Evolutionary conservation across 2,113 vertebrate genomes (phyloP), one percentile per base, ranked within the genome.

Genomic region (Ciconia maguari): DNA sequence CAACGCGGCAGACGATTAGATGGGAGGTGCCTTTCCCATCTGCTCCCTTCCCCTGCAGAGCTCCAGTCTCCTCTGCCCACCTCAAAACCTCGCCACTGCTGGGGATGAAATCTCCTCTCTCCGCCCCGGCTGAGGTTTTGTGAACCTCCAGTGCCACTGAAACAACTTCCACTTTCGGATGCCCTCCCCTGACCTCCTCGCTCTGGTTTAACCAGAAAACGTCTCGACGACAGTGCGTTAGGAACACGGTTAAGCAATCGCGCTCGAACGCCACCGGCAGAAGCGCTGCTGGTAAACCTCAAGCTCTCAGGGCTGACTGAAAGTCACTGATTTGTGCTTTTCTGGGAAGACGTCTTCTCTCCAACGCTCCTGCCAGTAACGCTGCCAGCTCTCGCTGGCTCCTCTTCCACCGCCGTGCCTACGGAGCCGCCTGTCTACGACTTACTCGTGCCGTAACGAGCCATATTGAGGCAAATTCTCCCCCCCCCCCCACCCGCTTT

Each of bases 161-260:
- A 46, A 12, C 2, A 29, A 26, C 36, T 62, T 79, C 84, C 66
- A 38, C 71, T 22, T 38, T 10, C 3, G 2, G 24, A 4, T 2
- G 10, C 48, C 72, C 61, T 83, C 72, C 60, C 60, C 55, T 55
- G 80, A 74, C 52, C 81, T 62, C 54, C 34, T 4, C 0, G 18
- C 85, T 25, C 85, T 4, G 61, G 21, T 57, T 68, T 24, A 16
- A 51, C 48, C 55, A 27, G 68, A 20, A 9, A 38, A 17, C 3
- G 3, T 10, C 38, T 17, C 54, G 5, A 9, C 18, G 4, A 7
- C 1, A 4, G 60, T 0, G 24, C 8, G 6, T 5, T 9, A 38
- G 49, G 36, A 27, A 46, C 41, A 5, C 7, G 1, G 30, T 90
- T 11, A 7, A 46, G 52, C 76, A 44, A 77, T 4, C 4, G 6